Evolutionary conservation across 2,113 vertebrate species (phyloP).

Genomic region (Atrichornis clamosus): DNA sequence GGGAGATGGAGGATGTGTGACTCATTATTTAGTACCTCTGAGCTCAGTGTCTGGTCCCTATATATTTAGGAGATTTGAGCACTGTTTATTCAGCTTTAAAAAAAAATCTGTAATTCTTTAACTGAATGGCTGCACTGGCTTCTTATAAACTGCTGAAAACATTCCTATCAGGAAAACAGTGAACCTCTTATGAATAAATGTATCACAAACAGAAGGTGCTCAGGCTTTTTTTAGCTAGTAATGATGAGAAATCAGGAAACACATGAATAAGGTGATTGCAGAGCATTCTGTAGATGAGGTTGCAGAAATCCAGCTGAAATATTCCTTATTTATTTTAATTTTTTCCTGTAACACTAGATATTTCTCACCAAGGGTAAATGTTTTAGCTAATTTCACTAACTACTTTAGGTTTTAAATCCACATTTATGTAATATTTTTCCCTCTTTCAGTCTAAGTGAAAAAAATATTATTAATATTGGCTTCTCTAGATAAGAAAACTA

Average conservation of each 20-base stretch:
- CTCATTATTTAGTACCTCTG: not conserved
- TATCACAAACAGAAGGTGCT: slow-evolving; percentile 12
- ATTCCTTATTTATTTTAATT: not conserved
- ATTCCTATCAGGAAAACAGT: not conserved
- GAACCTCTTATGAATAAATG: not conserved
- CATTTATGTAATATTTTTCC: not conserved
- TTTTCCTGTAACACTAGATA: not conserved
- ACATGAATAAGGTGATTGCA: not conserved
- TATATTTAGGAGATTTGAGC: not conserved
- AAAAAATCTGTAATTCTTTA: not conserved
- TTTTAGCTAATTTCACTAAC: not conserved
- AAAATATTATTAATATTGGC: not conserved
- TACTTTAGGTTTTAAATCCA: not conserved
- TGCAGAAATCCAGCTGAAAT: not conserved
- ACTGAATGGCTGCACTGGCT: not conserved
- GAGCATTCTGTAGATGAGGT: not conserved
- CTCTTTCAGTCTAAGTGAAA: not conserved
- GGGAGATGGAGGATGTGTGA: not conserved
- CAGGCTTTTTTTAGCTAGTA: not conserved
- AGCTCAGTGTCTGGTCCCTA: not conserved
- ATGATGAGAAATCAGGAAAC: not conserved
- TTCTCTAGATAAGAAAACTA: not conserved
- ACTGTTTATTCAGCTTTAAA: not conserved
- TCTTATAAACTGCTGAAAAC: slow-evolving; percentile 6
- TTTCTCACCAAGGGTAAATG: not conserved